Evolutionary conservation across 2,113 vertebrate species (phyloP).

Genomic region (Lepisosteus osseus): DNA sequence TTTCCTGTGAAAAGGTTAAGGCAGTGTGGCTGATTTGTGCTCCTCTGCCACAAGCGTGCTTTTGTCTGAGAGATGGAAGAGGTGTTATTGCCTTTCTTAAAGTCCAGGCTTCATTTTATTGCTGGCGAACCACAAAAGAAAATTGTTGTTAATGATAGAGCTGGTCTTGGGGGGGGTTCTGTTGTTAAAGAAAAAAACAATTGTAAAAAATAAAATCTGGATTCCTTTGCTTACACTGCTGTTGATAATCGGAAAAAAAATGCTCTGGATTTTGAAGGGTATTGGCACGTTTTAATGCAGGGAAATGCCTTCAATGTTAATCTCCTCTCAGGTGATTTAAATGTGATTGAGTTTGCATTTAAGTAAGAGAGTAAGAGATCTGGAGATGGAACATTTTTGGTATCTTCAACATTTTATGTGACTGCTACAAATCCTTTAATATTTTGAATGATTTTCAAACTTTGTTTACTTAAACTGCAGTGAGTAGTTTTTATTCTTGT

Average conservation of each 20-base stretch:
- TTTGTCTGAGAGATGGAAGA: constrained; percentile 3
- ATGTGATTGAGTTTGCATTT: not conserved
- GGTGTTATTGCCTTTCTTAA: not conserved
- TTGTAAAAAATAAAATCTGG: no score
- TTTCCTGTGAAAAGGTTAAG: not conserved
- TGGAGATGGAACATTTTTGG: no score
- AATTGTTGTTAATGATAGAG: no score
- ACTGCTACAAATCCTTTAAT: constrained; percentile 5
- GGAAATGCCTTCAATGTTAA: not conserved
- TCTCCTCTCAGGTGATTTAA: not conserved
- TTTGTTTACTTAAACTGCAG: constrained; percentile 34
- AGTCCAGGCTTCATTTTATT: constrained; percentile 15
- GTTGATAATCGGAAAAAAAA: no score
- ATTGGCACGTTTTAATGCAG: not conserved
- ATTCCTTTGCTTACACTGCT: no score
- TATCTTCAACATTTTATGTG: constrained; percentile 8
- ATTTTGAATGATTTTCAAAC: constrained; percentile 40
- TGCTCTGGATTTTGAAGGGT: not conserved
- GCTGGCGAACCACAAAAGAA: no score
- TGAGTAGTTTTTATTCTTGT: constrained; percentile 16
- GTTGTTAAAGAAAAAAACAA: no score
- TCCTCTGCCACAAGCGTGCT: constrained; percentile 30
- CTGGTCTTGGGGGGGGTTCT: no score
- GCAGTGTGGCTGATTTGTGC: not conserved
- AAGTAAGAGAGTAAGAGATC: constrained; percentile 3